These are phyloP conservation scores for Crotalus horridus DNA, from an alignment of 2,113 vertebrate genomes.

Conservation along the genomic window DNA sequence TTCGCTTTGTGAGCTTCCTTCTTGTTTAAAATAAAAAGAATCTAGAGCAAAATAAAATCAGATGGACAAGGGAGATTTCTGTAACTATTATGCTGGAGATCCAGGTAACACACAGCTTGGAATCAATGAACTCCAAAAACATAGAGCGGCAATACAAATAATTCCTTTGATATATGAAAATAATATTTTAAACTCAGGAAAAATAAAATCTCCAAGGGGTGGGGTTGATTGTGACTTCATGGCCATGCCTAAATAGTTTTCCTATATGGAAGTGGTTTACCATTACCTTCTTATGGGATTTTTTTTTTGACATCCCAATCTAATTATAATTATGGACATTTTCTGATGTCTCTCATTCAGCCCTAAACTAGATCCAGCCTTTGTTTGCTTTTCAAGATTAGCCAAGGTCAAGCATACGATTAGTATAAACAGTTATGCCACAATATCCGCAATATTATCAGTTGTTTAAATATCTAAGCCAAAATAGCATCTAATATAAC, in stretches of 20 bases:
- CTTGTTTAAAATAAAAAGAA: neutral
- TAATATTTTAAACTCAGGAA: neutral
- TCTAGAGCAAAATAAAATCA: neutral
- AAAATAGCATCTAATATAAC: neutral
- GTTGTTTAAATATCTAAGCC: neutral
- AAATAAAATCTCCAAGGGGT: neutral
- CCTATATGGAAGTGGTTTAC: neutral
- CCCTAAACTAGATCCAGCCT: neutral
- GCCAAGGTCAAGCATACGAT: neutral
- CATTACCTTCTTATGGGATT: neutral
- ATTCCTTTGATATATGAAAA: neutral
- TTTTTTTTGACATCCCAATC: neutral
- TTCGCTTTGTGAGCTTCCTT: neutral
- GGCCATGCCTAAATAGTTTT: neutral
- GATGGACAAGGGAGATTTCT: neutral
- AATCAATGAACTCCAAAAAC: neutral
- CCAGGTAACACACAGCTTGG: neutral
- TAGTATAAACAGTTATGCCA: neutral
- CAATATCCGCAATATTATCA: neutral
- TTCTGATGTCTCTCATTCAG: neutral
- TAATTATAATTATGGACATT: neutral
- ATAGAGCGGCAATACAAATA: neutral
- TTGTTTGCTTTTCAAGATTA: neutral
- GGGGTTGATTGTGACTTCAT: neutral
- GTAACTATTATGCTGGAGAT: neutral